Evolutionary conservation across 1,140 invertebrate genomes (phyloP).

Genomic region (Nasonia giraulti): DNA sequence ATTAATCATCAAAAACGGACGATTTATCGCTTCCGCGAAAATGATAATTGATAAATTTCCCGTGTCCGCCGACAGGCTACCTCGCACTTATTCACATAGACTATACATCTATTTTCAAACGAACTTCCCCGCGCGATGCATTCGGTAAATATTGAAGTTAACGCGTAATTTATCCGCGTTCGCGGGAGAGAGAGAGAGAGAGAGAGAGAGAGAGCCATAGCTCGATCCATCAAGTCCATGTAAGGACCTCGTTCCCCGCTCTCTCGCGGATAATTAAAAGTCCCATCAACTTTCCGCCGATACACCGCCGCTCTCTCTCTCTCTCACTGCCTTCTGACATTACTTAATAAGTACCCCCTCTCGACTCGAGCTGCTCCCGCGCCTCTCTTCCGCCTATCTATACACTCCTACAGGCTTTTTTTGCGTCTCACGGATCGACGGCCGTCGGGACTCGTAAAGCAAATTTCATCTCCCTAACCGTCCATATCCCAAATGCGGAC

Average conservation of each 20-base stretch:
- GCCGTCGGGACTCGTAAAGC: no score
- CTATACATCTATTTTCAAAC: neutral
- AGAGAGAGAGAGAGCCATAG: neutral
- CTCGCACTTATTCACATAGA: neutral
- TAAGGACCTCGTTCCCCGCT: conserved; percentile 8
- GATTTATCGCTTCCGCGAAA: neutral
- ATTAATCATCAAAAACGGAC: no score
- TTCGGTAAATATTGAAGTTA: conserved; percentile 39
- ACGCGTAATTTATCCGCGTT: conserved; percentile 42
- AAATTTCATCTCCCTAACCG: neutral
- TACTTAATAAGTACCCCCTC: conserved; percentile 43
- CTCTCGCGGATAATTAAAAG: conserved; percentile 42
- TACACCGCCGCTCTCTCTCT: neutral
- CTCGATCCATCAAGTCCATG: conserved; percentile 22
- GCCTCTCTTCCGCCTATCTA: neutral
- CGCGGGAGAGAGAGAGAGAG: neutral
- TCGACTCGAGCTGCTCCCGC: neutral
- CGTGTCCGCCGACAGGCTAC: no score
- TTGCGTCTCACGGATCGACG: no score
- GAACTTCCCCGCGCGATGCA: neutral
- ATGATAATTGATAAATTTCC: neutral
- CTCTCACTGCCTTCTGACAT: conserved; percentile 4
- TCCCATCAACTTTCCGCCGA: conserved; percentile 40
- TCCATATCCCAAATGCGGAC: neutral
- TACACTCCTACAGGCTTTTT: no score